A percentile compares a stretch with the other conserved stretches of the same genome.
Evolutionary conservation across 2,113 vertebrate genomes (phyloP).

Genomic region (Psittacus erithacus): DNA sequence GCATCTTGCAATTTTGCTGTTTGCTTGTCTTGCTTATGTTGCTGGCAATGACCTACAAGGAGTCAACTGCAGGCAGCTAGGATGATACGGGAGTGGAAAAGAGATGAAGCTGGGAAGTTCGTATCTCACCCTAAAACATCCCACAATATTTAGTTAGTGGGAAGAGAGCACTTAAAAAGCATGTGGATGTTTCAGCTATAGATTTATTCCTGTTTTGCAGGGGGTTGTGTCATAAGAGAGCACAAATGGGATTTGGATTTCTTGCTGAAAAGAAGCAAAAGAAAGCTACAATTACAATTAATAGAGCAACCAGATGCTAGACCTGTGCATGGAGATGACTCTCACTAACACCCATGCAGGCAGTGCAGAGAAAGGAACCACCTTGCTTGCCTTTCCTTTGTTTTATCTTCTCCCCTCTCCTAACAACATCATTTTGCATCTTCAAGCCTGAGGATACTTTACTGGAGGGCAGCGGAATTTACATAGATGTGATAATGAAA

Average conservation of each 20-base stretch:
- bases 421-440: neutral
- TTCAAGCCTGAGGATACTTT: neutral
- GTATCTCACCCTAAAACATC: neutral
- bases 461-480: slow-evolving; percentile 10
- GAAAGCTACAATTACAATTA: slow-evolving; percentile 33
- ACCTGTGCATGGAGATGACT: slow-evolving; percentile 13
- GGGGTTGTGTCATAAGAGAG: neutral
- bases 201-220: slow-evolving; percentile 32
- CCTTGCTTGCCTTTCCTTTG: slow-evolving; percentile 39
- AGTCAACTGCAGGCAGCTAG: slow-evolving; percentile 47
- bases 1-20: slow-evolving; percentile 70
- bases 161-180: slow-evolving; percentile 33
- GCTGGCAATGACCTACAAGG: slow-evolving; percentile 58
- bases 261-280: neutral
- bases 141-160: neutral
- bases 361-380: neutral
- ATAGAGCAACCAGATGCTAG: slow-evolving; percentile 26
- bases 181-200: neutral
- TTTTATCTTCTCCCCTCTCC: neutral
- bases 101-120: slow-evolving; percentile 38
- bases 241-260: neutral
- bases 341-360: slow-evolving; percentile 42
- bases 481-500: neutral
- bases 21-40: slow-evolving; percentile 60
- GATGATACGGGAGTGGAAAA: neutral